Base-by-base conservation (phyloP, 2,888 invertebrate genomes). In the Shargacucullia verbasci region DNA sequence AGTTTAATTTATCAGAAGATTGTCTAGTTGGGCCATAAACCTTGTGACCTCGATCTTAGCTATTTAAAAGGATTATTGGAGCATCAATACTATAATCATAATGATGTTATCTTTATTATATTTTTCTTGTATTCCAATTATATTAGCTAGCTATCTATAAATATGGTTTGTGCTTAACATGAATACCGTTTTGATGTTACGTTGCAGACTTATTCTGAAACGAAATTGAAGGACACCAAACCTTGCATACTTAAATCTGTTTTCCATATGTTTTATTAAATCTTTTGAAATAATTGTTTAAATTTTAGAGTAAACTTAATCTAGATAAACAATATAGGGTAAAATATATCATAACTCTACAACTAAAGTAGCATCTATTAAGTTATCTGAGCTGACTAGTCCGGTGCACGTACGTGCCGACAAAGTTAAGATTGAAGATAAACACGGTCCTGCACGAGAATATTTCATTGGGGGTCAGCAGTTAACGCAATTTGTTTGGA, bases 401-500 rank as follows among this genome's bases (percentile, higher is more conserved):
- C 37, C 37, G 15, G 43, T 34, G 34, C 71, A 70, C 59, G 52
- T 47, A 57, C 58, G 47, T 46, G 39, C 49, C 44, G 43, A 55
- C 65, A 45, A 69, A 70, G 52, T 73, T 62, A 59, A 58, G 62
- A 67, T 53, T 47, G 56, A 61, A 67, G 63, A 67, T 65, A 72
- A 78, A 66, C 68, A 71, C 47, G 57, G 65, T 67, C 69, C 70
- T 75, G 72, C 75, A 79, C 70, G 75, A 64, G 73, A 67, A 68
- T 76, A 76, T 77, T 75, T 78, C 73, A 76, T 69, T 69, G 78
- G 63, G 78, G 84, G 87, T 85, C 86, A 86, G 85, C 82, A 81
- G 79, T 84, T 81, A 81, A 82, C 81, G 77, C 85, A 85, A 87
- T 88, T 88, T 88, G 86, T 88, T 87, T 60, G 60, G 61, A 60